phyloP scores from a whole-genome alignment of 2,888 invertebrate genomes.

The Pristionchus japonicus region DNA sequence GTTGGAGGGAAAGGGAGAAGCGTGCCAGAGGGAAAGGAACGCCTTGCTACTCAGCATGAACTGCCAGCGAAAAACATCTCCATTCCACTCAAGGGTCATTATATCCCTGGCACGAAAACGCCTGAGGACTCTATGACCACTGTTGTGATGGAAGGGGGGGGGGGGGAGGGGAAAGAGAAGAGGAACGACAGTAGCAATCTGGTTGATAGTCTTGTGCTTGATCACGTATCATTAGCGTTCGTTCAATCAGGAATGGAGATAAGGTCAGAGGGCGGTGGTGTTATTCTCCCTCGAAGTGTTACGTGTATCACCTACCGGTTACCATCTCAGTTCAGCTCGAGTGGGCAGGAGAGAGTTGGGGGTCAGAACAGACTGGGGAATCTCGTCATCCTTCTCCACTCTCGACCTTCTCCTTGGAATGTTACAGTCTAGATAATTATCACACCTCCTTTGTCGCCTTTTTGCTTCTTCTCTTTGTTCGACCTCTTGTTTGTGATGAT shows the following conservation, averaged over 20 bases:
- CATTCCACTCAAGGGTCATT: neutral
- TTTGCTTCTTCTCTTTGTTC: neutral
- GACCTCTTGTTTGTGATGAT: slow-evolving; percentile 22
- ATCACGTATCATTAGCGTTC: slow-evolving; percentile 35
- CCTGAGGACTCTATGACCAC: slow-evolving; percentile 6
- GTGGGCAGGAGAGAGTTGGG: neutral
- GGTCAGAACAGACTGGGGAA: neutral
- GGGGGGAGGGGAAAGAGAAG: neutral
- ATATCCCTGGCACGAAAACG: slow-evolving; percentile 7
- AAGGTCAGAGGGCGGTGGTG: neutral
- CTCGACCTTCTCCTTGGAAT: slow-evolving; percentile 22
- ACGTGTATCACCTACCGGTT: slow-evolving; percentile 28
- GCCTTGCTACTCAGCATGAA: neutral
- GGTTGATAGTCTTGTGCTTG: neutral
- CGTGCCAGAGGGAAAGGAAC: neutral
- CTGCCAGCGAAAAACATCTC: neutral
- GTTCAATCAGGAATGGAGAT: slow-evolving; percentile 25
- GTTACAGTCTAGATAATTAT: slow-evolving; percentile 15
- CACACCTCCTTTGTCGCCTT: slow-evolving; percentile 17
- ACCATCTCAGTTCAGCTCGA: neutral
- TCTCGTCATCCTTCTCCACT: neutral
- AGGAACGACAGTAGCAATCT: neutral
- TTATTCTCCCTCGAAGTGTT: neutral
- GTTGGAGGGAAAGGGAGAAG: neutral
- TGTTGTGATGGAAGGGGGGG: neutral